Evolutionary conservation across 1,140 invertebrate species (phyloP), one percentile per base, ranked within the genome.

Genomic region (Zaprionus inermis): DNA sequence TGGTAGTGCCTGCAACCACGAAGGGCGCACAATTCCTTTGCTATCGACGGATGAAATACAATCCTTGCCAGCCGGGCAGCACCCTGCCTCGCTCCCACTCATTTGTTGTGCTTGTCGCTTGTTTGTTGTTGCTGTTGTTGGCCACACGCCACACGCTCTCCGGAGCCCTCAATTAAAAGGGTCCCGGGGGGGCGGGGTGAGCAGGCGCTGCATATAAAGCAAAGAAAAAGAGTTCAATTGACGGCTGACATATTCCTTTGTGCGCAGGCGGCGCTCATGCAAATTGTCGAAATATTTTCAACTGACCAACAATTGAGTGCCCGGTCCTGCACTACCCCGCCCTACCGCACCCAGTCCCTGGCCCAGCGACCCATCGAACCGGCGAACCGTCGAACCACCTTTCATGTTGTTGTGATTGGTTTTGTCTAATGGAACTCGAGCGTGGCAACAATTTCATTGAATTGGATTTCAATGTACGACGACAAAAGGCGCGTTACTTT

Each of bases 401-500:
- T 76, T 73, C 58, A 63, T 64, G 73, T 81, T 88, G 83, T 88
- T 89, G 79, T 89, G 84, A 90, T 90, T 90, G 82, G 80, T 81
- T 91, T 91, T 91, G 85, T 91, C 90, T 91, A 91, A 91, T 91
- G 90, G 85, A 91, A 91, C 83, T 84, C 85, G 81, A 90, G 85
- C 80, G 79, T 84, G 79, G 79, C 73, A 81, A 78, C 83, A 82
- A 82, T 89, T 89, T 89, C 84, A 79, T 78, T 84, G 90, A 88
- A 91, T 91, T 91, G 77, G 78, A 90, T 91, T 91, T 91, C 90
- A 91, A 86, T 91, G 85, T 91, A 76, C 71, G 68, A 76, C 71
- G 68, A 61, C 54, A 77, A 71, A 76, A 77, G 64, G 28, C 59
- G 67, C 73, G 65, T 79, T 83, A 71, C 73, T 78, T 80, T 83